Base-by-base conservation (phyloP, 1,140 invertebrate species). In the Diabrotica undecimpunctata region DNA sequence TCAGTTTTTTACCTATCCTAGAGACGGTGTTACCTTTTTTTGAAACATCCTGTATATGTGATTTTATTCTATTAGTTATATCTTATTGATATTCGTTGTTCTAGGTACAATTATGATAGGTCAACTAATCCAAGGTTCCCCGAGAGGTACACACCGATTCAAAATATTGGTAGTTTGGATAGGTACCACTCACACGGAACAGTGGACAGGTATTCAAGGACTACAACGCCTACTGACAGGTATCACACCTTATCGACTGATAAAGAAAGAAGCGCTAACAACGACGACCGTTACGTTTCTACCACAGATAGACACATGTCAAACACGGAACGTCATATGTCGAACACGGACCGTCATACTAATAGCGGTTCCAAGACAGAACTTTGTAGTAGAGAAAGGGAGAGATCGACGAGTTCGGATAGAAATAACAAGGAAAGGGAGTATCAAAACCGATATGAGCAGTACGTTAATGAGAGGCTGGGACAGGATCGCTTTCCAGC, bases 171-270 rank as follows among this genome's bases (percentile, higher is more conserved):
- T 25, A 71, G 68, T 62, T 55, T 76, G 59, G 75, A 76, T 67
- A 66, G 69, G 61, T 69, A 71, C 65, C 70, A 71, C 55, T 7
- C 66, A 41, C 59, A 68, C 54, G 51, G 51, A 12, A 70, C 66
- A 39, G 14, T 74, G 61, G 72, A 76, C 53, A 61, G 74, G 51
- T 79, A 77, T 66, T 67, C 73, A 11, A 61, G 73, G 14, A 71
- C 70, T 35, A 67, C 61, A 51, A 69, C 71, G 25, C 67, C 70
- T 39, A 72, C 71, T 41, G 75, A 76, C 46, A 62, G 73, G 52
- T 73, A 73, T 64, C 68, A 73, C 62, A 68, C 67, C 37, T 57
- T 70, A 50, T 65, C 68, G 25, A 70, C 71, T 54, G 77, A 77
- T 39, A 72, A 73, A 54, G 73, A 72, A 50, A 70, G 64, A 61